Percentiles rank a stretch among this genome's conserved stretches.
Evolutionary conservation across 2,113 vertebrate genomes (phyloP).

Genomic region (Ifrita kowaldi): DNA sequence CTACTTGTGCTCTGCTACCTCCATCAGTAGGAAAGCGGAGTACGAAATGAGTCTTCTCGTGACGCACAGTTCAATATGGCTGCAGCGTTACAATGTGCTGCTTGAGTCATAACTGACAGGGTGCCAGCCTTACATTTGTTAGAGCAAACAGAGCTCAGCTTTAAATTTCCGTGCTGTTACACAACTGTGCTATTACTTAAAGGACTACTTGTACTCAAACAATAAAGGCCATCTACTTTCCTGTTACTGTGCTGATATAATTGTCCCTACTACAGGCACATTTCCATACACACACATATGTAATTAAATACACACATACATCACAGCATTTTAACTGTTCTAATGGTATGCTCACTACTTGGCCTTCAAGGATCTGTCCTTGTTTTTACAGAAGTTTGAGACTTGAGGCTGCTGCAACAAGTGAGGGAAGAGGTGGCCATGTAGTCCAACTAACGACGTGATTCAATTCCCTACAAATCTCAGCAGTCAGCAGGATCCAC

Average conservation of each 20-base stretch:
- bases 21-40: neutral
- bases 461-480: neutral
- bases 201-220: constrained; percentile 42
- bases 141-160: constrained; percentile 47
- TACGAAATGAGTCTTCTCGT: neutral
- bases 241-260: neutral
- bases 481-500: neutral
- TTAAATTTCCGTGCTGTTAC: constrained; percentile 40
- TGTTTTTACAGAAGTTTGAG: neutral
- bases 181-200: constrained; percentile 44
- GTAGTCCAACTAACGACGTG: neutral
- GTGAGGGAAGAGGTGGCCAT: neutral
- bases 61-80: neutral
- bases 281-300: neutral
- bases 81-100: constrained; percentile 2
- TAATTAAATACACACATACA: neutral
- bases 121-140: constrained; percentile 34
- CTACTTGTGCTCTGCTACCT: neutral
- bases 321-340: neutral
- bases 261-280: neutral
- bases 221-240: constrained; percentile 13
- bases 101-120: constrained; percentile 52
- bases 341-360: neutral
- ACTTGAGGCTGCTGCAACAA: neutral
- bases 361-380: neutral